Evolutionary conservation across 2,888 invertebrate genomes (phyloP).

Genomic region (Brachyptera risi): DNA sequence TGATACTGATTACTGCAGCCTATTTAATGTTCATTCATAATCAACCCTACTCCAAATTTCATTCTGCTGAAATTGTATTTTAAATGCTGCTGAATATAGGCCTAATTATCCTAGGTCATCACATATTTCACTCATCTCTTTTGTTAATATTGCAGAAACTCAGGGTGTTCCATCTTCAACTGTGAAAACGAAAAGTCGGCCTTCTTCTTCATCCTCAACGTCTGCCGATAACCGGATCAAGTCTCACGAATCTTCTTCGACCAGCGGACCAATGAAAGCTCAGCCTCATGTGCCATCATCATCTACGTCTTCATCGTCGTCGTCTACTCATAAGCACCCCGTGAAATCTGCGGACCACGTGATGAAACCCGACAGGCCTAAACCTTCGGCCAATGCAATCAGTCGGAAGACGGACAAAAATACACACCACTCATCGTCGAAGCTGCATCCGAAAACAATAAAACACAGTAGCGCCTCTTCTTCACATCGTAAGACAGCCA

Average conservation of each 20-base stretch:
- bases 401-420: not conserved
- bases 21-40: no score
- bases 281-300: no score
- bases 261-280: not conserved
- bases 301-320: not conserved
- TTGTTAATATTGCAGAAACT: slow-evolving; percentile 44
- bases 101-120: no score
- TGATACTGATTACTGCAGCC: no score
- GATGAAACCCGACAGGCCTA: not conserved
- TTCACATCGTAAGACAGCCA: not conserved
- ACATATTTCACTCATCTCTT: no score
- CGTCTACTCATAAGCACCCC: not conserved
- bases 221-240: not conserved
- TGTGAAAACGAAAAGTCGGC: slow-evolving; percentile 32
- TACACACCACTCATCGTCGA: not conserved
- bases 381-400: not conserved
- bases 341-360: not conserved
- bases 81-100: no score
- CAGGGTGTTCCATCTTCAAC: slow-evolving; percentile 39
- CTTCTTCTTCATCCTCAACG: not conserved
- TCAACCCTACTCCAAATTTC: not conserved
- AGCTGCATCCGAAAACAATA: not conserved
- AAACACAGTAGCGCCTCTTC: not conserved
- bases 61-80: no score
- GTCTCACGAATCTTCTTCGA: not conserved